These are phyloP conservation scores for Dromococcyx pavoninus DNA, from an alignment of 2,797 vertebrate genomes.

Conservation along the genomic window DNA sequence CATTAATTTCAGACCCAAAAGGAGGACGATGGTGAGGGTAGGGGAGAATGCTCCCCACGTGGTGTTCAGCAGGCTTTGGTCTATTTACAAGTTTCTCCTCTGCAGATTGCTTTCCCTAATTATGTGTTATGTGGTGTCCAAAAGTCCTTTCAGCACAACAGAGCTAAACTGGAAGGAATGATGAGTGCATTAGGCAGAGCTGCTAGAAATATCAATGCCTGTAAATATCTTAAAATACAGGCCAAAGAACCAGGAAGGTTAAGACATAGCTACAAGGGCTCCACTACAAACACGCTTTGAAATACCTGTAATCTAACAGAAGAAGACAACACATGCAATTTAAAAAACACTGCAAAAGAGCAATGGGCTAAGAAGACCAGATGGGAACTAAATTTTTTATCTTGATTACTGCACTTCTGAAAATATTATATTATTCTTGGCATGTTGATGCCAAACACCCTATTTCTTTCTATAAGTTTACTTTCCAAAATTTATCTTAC, in stretches of 20 bases:
- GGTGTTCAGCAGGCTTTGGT: neutral
- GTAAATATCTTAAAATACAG: neutral
- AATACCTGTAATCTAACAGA: neutral
- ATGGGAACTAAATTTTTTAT: neutral
- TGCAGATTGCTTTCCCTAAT: neutral
- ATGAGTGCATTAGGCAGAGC: conserved; percentile 8
- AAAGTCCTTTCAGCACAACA: conserved; percentile 13
- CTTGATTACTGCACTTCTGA: neutral
- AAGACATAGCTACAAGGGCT: neutral
- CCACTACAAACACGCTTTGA: neutral
- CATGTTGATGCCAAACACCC: neutral
- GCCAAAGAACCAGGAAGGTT: neutral
- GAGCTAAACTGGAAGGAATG: neutral
- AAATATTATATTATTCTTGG: neutral
- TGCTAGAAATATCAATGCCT: neutral
- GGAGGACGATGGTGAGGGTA: neutral
- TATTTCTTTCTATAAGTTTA: neutral
- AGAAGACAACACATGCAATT: accelerated
- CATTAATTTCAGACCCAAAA: neutral
- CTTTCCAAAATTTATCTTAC: neutral
- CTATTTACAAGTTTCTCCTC: neutral
- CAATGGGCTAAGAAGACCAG: neutral
- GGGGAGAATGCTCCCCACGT: neutral
- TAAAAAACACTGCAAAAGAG: neutral
- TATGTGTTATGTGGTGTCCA: neutral